Evolutionary conservation across 2,113 vertebrate genomes (phyloP).

Genomic region (Vulpes ferrilata): DNA sequence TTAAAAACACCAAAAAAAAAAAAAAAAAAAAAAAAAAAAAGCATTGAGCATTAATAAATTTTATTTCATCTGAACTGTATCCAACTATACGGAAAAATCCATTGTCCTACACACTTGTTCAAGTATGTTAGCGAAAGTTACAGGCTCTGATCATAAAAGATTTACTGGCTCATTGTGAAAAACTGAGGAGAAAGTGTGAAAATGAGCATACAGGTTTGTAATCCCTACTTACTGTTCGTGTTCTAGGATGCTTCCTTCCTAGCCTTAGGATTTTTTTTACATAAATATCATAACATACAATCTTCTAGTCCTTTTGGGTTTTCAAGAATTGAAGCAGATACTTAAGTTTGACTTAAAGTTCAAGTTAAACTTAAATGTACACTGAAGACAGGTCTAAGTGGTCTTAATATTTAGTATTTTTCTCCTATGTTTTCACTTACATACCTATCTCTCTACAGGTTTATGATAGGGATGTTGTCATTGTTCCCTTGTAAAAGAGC

Average conservation of each 20-base stretch:
- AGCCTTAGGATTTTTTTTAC: not conserved
- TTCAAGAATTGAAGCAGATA: not conserved
- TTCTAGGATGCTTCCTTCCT: not conserved
- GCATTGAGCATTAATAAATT: not conserved
- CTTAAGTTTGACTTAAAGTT: not conserved
- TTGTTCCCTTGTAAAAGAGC: not conserved
- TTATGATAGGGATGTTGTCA: not conserved
- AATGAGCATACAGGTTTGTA: not conserved
- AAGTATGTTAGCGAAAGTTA: not conserved
- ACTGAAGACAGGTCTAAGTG: not conserved
- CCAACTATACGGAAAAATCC: not conserved
- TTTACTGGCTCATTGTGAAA: not conserved
- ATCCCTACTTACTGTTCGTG: not conserved
- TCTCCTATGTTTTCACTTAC: not conserved
- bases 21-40: constrained; percentile 67
- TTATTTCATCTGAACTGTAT: not conserved
- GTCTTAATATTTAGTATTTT: not conserved
- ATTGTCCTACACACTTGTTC: not conserved
- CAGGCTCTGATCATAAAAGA: not conserved
- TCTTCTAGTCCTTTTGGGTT: not conserved
- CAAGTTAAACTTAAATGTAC: not conserved
- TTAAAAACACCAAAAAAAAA: constrained; percentile 89
- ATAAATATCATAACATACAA: not conserved
- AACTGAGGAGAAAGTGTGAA: not conserved
- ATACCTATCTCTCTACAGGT: not conserved